Evolutionary conservation across 2,888 invertebrate species (phyloP), one percentile per base, ranked within the genome.

Genomic region (Podotricha telesiphe): DNA sequence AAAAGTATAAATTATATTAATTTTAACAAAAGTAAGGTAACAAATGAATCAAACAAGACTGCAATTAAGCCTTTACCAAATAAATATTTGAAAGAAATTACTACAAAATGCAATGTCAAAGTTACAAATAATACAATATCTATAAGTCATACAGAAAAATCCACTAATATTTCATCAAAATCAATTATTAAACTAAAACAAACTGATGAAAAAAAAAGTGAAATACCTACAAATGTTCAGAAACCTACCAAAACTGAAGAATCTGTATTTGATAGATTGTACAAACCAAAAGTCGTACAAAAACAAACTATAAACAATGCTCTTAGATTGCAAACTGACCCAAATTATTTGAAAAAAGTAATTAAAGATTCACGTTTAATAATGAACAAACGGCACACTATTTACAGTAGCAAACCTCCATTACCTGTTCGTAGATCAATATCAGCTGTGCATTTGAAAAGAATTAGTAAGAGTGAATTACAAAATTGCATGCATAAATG

Each of bases 381-480:
- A 47, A 59, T 83, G 0, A 85, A 83, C 17, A 87, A 85, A 68
- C 77, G 87, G 15, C 83, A 85, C 15, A 85, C 89, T 0, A 74
- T 83, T 0, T 84, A 83, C 62, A 83, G 85, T 0, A 72, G 77
- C 0, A 76, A 78, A 62, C 66, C 73, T 2, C 69, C 63, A 0
- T 45, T 68, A 0, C 86, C 83, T 0, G 83, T 85, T 0, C 80
- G 93, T 17, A 78, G 93, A 47, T 93, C 93, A 0, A 88, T 94
- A 65, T 93, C 93, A 0, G 93, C 93, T 0, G 88, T 93, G 0
- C 93, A 93, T 74, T 89, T 93, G 5, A 93, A 91, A 70, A 77
- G 85, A 5, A 82, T 92, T 2, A 83, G 80, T 20, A 87, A 87
- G 66, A 82, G 74, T 20, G 91, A 91, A 73, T 72, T 87, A 0